Evolutionary conservation across 2,888 invertebrate genomes (phyloP).

Genomic region (Pogonocherus hispidulus): DNA sequence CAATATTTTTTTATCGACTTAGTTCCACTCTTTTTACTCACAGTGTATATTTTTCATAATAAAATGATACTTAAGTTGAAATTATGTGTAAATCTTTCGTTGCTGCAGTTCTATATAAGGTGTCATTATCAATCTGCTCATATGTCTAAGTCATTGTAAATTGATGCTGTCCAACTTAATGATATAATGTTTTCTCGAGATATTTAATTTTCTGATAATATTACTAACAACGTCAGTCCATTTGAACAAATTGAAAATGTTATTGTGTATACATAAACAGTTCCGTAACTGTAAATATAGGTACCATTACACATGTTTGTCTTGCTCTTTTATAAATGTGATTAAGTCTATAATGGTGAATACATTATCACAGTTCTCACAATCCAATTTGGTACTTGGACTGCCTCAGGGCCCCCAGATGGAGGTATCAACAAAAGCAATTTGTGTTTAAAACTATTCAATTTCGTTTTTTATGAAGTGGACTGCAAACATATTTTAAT

Average conservation of each 20-base stretch:
- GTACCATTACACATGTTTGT: constrained; percentile 18
- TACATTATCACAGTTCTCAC: constrained; percentile 31
- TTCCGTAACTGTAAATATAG: constrained; percentile 21
- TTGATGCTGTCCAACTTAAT: neutral
- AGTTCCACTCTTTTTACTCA: no score
- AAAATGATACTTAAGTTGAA: neutral
- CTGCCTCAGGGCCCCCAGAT: constrained; percentile 14
- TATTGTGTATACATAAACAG: neutral
- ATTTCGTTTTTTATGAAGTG: constrained; percentile 21
- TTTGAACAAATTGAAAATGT: constrained; percentile 10
- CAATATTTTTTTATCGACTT: no score
- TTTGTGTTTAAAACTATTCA: constrained; percentile 27
- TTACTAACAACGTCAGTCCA: neutral
- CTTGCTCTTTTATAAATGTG: constrained; percentile 3
- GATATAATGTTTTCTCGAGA: constrained; percentile 1
- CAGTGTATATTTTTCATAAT: no score
- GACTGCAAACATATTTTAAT: constrained; percentile 21
- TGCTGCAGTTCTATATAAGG: neutral
- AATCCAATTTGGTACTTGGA: constrained; percentile 20
- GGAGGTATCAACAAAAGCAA: constrained; percentile 29
- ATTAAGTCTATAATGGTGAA: constrained; percentile 22
- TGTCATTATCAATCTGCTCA: neutral
- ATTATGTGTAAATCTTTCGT: neutral
- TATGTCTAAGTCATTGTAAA: neutral
- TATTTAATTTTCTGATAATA: constrained; percentile 8